Evolutionary conservation across 1,140 invertebrate genomes (phyloP), one percentile per base, ranked within the genome.

Genomic region (Drosophila sp.): DNA sequence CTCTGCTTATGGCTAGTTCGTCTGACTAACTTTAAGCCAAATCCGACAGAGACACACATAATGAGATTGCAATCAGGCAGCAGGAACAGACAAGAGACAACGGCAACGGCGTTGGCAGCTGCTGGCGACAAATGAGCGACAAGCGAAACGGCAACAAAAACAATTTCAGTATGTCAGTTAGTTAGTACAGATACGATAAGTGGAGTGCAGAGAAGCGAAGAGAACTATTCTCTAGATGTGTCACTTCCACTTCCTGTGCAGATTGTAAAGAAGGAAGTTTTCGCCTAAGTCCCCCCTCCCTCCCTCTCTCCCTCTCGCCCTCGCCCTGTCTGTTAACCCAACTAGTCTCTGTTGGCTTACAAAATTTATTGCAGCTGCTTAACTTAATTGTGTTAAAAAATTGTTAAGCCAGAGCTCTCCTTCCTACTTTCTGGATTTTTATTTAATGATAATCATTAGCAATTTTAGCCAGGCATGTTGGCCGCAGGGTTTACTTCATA

Each of bases 61-160:
- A 85, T 87, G 72, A 86, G 82, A 86, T 86, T 86, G 77, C 75
- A 87, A 86, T 86, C 82, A 87, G 62, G 70, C 73, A 75, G 58
- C 60, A 57, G 29, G 11, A 58, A 70, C 23, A 58, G 56, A 40
- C 30, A 60, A 57, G 25, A 35, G 44, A 17, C 60, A 63, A 33
- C 4, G 65, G 57, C 25, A 32, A 29, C 25, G 60, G 25, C 60
- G 56, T 38, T 38, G 25, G 32, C 38, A 56, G 66, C 74, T 67
- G 67, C 66, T 72, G 66, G 79, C 76, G 82, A 86, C 83, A 86
- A 86, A 86, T 86, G 83, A 82, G 72, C 67, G 80, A 70, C 83
- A 87, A 87, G 70, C 68, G 74, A 62, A 50, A 50, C 66, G 62
- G 44, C 47, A 78, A 78, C 47, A 79, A 35, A 65, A 76, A 77